These are phyloP conservation scores for Oryzias celebensis DNA, from an alignment of 2,113 vertebrate genomes.

Conservation along the genomic window DNA sequence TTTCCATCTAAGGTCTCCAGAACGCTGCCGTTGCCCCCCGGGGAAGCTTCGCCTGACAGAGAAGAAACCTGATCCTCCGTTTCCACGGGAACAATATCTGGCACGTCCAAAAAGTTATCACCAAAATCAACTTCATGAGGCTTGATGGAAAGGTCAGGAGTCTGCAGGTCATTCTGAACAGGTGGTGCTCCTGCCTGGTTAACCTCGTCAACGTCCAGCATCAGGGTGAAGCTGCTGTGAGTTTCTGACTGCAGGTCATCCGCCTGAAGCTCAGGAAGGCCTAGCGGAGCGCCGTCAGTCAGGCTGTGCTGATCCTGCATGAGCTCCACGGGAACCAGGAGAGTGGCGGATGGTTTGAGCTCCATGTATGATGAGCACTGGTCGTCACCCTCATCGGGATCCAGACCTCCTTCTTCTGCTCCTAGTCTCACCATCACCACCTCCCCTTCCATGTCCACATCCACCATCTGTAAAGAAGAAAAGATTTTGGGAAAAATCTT, in stretches of 20 bases:
- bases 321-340: slow-evolving; percentile 77
- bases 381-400: slow-evolving; percentile 54
- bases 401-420: slow-evolving; percentile 32
- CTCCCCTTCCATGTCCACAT: slow-evolving; percentile 59
- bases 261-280: slow-evolving; percentile 65
- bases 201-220: slow-evolving; percentile 86
- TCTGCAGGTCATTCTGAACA: slow-evolving; percentile 32
- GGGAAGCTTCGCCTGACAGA: slow-evolving; percentile 1
- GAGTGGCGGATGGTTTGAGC: slow-evolving; percentile 73
- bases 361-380: slow-evolving; percentile 69
- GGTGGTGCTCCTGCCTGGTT: slow-evolving; percentile 23
- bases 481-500: background rate
- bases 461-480: slow-evolving; percentile 53
- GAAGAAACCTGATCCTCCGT: slow-evolving; percentile 21
- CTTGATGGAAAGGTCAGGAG: background rate
- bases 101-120: slow-evolving; percentile 14
- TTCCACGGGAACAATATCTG: slow-evolving; percentile 38
- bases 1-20: slow-evolving; percentile 54
- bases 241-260: slow-evolving; percentile 68
- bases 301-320: slow-evolving; percentile 75
- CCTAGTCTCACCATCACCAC: slow-evolving; percentile 71
- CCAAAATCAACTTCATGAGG: background rate
- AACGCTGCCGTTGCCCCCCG: slow-evolving; percentile 43
- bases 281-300: slow-evolving; percentile 64
- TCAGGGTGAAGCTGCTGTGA: slow-evolving; percentile 84